Evolutionary conservation across 2,113 vertebrate species (phyloP).

Genomic region (Cololabis saira): DNA sequence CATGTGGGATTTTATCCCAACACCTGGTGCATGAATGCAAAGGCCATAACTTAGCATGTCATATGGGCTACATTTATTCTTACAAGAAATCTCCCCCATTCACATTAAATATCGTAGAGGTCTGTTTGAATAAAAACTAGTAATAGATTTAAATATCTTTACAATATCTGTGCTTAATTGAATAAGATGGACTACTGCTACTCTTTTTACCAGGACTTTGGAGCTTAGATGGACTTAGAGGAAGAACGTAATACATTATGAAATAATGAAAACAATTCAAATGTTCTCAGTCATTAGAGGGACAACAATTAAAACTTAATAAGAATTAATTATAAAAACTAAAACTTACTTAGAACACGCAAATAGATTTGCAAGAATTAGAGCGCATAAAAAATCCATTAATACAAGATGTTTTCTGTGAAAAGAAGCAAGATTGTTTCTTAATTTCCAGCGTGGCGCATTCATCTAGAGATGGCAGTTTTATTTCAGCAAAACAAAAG

Average conservation of each 20-base stretch:
- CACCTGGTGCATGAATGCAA: too few species aligned
- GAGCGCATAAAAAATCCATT: conserved; percentile 65
- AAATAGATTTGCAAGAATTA: conserved; percentile 56
- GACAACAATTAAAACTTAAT: conserved; percentile 61
- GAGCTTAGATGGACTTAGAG: not conserved
- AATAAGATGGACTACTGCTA: conserved; percentile 7
- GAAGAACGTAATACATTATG: conserved; percentile 34
- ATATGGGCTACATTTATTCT: too few species aligned
- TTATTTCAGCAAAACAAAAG: conserved; percentile 32
- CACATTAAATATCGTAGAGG: not conserved
- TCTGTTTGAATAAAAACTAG: not conserved
- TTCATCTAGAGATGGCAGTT: conserved; percentile 28
- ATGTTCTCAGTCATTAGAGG: conserved; percentile 41
- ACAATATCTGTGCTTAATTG: conserved; percentile 15
- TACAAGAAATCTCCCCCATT: too few species aligned
- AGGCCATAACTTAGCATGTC: not conserved
- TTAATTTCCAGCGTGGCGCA: conserved; percentile 43
- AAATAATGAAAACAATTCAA: conserved; percentile 62
- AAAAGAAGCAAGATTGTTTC: conserved; percentile 51
- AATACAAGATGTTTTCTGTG: conserved; percentile 53
- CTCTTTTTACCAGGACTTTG: conserved; percentile 2
- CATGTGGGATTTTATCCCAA: too few species aligned
- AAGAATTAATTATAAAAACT: conserved; percentile 58
- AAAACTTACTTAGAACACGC: conserved; percentile 52
- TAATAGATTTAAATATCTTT: not conserved